Conservation (phyloP, 1,140 invertebrate genomes). For the Triops longicaudatus region DNA sequence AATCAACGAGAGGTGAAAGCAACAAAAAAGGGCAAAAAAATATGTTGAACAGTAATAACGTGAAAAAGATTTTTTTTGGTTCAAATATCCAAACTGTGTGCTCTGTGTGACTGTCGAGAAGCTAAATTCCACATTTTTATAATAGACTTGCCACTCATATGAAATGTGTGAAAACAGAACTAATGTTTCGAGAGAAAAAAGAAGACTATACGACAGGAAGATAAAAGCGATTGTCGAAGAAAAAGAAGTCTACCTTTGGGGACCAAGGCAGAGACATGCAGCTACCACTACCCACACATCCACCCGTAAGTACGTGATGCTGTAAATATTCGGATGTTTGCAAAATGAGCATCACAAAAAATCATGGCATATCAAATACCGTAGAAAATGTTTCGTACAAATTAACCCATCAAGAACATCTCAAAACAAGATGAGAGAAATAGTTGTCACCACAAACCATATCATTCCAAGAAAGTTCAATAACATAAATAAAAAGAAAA, state of each 20-base stretch:
- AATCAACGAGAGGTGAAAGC: conserved; percentile 3
- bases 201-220: conserved; percentile 2
- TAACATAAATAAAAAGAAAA: not conserved
- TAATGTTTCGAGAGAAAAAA: not conserved
- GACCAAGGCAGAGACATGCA: conserved; percentile 26
- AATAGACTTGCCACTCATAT: conserved; percentile 1
- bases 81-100: not conserved
- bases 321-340: conserved; percentile 10
- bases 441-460: not conserved
- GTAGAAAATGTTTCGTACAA: not conserved
- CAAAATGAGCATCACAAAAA: conserved; percentile 9
- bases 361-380: not conserved
- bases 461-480: not conserved
- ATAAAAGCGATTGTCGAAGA: conserved; percentile 11
- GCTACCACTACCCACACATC: conserved; percentile 24
- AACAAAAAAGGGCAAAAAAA: not conserved
- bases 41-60: not conserved
- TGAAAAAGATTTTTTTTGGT: not conserved
- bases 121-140: not conserved
- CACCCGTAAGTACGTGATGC: conserved; percentile 3
- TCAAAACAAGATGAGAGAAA: not conserved
- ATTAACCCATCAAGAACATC: not conserved
- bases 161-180: not conserved
- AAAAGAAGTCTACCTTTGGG: conserved; percentile 17
- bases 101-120: not conserved